These are phyloP conservation scores for Enteromius argenteus DNA, from an alignment of 2,797 vertebrate species.

Conservation along the genomic window DNA sequence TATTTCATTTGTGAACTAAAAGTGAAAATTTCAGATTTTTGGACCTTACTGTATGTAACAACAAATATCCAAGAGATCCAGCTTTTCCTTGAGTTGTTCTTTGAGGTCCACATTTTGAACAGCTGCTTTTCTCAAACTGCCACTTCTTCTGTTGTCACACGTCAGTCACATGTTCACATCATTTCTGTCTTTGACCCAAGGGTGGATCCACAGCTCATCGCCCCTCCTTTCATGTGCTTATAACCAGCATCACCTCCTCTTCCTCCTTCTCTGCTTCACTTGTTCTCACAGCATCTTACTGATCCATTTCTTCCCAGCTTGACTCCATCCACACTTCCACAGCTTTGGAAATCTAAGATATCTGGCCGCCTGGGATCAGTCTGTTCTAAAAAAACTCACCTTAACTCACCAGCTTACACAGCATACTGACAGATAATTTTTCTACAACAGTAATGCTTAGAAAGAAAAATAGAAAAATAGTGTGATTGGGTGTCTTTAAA, in stretches of 20 bases:
- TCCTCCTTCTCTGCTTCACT: conserved; percentile 2
- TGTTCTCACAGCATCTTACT: conserved; percentile 1
- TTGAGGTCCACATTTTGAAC: not conserved
- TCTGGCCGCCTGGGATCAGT: conserved; percentile 75
- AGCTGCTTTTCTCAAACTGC: not conserved
- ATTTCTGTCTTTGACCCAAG: conserved; percentile 28
- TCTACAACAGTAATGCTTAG: conserved; percentile 72
- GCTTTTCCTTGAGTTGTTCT: not conserved
- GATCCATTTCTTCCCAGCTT: conserved; percentile 58
- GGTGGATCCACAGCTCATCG: conserved; percentile 35
- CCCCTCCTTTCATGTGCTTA: conserved; percentile 16
- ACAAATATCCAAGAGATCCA: conserved; percentile 7
- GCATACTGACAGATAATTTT: conserved; percentile 70
- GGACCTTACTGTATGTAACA: not conserved
- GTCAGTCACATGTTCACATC: conserved; percentile 10
- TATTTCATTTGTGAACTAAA: not conserved
- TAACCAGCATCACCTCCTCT: not conserved
- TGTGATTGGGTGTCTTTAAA: conserved; percentile 67
- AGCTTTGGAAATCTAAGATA: conserved; percentile 74
- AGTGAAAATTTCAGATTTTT: not conserved
- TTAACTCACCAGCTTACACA: conserved; percentile 67
- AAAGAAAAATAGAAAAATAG: conserved; percentile 60
- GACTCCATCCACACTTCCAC: conserved; percentile 77
- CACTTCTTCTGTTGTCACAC: conserved; percentile 10
- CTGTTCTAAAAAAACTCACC: conserved; percentile 77